Evolutionary conservation across 2,113 vertebrate genomes (phyloP).

Genomic region (Caloenas nicobarica): DNA sequence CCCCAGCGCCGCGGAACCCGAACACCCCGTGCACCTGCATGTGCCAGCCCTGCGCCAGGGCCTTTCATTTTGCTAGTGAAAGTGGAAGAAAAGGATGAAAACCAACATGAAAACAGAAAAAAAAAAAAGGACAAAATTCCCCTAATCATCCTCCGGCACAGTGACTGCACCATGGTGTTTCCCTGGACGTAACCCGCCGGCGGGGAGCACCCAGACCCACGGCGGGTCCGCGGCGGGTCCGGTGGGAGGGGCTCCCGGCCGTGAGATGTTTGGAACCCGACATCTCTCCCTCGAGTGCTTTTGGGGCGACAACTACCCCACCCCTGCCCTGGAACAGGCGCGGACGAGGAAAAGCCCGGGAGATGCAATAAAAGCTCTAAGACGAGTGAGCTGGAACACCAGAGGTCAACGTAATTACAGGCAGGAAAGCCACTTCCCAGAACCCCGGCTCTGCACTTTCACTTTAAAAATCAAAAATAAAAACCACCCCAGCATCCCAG

Average conservation of each 20-base stretch:
- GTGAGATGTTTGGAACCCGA: background rate
- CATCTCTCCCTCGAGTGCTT: background rate
- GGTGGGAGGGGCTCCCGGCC: background rate
- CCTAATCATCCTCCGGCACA: rapidly evolving
- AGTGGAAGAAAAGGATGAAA: background rate
- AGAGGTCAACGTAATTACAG: background rate
- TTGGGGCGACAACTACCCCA: background rate
- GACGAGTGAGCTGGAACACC: background rate
- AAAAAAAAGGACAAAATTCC: background rate
- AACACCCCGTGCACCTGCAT: background rate
- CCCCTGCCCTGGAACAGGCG: rapidly evolving
- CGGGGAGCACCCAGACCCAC: rapidly evolving
- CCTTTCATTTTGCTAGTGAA: background rate
- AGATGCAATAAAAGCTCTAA: background rate
- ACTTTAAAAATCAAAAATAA: background rate
- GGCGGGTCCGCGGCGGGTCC: rapidly evolving
- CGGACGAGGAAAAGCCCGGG: background rate
- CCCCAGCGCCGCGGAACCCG: background rate
- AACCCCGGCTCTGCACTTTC: background rate
- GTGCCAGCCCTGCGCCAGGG: background rate
- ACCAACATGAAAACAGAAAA: background rate
- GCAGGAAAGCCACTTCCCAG: background rate
- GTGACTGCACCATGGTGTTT: background rate
- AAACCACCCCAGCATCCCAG: background rate
- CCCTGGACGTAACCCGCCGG: rapidly evolving